Base-by-base conservation (phyloP, 2,888 invertebrate species). In the Ormia ochracea region DNA sequence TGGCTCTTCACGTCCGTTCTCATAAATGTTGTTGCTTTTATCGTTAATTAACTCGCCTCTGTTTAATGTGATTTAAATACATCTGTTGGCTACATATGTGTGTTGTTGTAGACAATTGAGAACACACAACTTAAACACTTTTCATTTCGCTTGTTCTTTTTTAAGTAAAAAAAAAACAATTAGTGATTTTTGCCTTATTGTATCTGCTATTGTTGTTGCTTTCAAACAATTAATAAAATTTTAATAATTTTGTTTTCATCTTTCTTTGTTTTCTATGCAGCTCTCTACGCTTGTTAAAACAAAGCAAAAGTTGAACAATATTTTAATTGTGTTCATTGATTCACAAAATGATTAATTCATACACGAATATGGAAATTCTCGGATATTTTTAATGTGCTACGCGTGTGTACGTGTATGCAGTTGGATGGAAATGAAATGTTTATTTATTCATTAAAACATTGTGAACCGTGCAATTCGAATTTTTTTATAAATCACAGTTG, bases 281-380 rank as follows among this genome's bases (percentile, higher is more conserved):
- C 50, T 26, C 50, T 36, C 19, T 54, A 38, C 59, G 4, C 41
- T 50, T 59, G 26, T 31, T 63, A 19, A 66, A 75, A 66, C 61
- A 74, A 74, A 65, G 68, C 73, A 74, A 69, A 43, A 50, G 69
- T 50, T 73, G 50, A 78, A 68, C 54, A 59, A 70, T 31, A 70
- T 66, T 54, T 63, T 75, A 70, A 79, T 79, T 70, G 66, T 75
- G 69, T 79, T 59, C 59, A 75, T 54, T 75, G 79, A 79, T 45
- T 79, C 78, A 74, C 38, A 38, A 70, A 58, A 69, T 74, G 63
- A 75, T 79, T 79, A 70, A 70, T 70, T 31, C 21, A 31, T 38
- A 33, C 43, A 31, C 41, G 5, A 70, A 59, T 17, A 65, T 48
- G 4, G 19, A 58, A 1, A 3, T 33, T 31, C 31, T n/a, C 26